Evolutionary conservation across 1,140 invertebrate species (phyloP).

Genomic region (Cydia splendana): DNA sequence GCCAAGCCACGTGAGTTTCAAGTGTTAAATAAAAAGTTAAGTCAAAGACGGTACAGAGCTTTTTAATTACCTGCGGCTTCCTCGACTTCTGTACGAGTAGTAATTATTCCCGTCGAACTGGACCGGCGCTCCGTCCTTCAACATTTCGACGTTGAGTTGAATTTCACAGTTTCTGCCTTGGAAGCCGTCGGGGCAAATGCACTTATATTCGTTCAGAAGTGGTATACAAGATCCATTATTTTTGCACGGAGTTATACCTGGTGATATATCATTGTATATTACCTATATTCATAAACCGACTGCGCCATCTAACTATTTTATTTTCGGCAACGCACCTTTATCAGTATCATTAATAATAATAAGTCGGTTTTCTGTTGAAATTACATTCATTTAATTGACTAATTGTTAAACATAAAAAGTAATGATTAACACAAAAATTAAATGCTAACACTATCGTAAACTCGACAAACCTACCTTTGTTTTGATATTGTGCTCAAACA

Average conservation of each 20-base stretch:
- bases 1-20: not conserved
- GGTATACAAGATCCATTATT: slow-evolving; percentile 85
- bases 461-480: too few relatives aligned
- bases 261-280: not conserved
- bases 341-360: too few relatives aligned
- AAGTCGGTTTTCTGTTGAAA: too few relatives aligned
- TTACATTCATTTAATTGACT: too few relatives aligned
- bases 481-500: too few relatives aligned
- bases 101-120: slow-evolving; percentile 78
- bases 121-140: slow-evolving; percentile 72
- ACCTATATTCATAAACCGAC: too few relatives aligned
- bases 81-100: slow-evolving; percentile 76
- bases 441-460: too few relatives aligned
- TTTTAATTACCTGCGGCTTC: slow-evolving; percentile 69
- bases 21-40: not conserved
- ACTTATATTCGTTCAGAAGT: slow-evolving; percentile 79
- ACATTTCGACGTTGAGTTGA: slow-evolving; percentile 70
- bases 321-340: too few relatives aligned
- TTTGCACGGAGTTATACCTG: slow-evolving; percentile 81
- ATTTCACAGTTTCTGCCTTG: slow-evolving; percentile 77
- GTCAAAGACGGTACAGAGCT: not conserved
- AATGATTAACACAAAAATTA: too few relatives aligned
- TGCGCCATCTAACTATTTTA: too few relatives aligned
- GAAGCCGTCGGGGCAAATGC: slow-evolving; percentile 71
- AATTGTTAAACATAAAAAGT: too few relatives aligned